Evolutionary conservation across 2,113 vertebrate genomes (phyloP).

Genomic region (Synodontis membranacea): DNA sequence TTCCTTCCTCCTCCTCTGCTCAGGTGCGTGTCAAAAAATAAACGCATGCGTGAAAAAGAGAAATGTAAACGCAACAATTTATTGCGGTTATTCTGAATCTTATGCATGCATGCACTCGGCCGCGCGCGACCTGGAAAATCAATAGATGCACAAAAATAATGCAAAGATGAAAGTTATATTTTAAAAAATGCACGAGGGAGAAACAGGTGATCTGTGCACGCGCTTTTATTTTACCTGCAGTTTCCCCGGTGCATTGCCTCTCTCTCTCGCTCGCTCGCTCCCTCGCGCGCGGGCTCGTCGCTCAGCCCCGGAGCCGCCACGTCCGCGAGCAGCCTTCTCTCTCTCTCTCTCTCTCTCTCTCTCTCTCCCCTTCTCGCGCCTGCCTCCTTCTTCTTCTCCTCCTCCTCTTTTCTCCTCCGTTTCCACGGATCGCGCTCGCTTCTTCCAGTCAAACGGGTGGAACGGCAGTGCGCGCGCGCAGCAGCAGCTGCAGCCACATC

Average conservation of each 20-base stretch:
- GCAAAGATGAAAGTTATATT: not conserved
- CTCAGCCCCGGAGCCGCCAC: conserved; percentile 73
- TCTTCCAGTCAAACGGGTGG: conserved; percentile 22
- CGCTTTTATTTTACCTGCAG: conserved; percentile 66
- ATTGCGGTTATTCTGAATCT: conserved; percentile 2
- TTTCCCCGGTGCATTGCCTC: conserved; percentile 64
- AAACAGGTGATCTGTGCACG: not conserved
- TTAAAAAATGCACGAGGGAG: not conserved
- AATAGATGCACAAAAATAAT: not conserved
- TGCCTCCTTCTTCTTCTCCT: conserved; percentile 36
- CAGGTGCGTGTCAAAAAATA: not conserved
- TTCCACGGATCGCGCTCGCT: conserved; percentile 43
- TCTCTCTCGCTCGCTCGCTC: not conserved
- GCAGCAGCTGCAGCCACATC: conserved; percentile 29
- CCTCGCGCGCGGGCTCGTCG: conserved; percentile 9
- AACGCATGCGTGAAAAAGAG: not conserved
- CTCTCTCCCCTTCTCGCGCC: conserved; percentile 51
- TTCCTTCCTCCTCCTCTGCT: not conserved
- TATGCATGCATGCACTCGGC: conserved; percentile 4
- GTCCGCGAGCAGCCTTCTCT: conserved; percentile 68
- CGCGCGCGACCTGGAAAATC: not conserved
- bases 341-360: conserved; percentile 61
- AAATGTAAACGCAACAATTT: not conserved
- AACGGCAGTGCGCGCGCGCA: conserved; percentile 25
- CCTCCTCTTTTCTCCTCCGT: not conserved